Evolutionary conservation across 2,113 vertebrate species (phyloP), one percentile per base, ranked within the genome.

Genomic region (Alectura lathami): DNA sequence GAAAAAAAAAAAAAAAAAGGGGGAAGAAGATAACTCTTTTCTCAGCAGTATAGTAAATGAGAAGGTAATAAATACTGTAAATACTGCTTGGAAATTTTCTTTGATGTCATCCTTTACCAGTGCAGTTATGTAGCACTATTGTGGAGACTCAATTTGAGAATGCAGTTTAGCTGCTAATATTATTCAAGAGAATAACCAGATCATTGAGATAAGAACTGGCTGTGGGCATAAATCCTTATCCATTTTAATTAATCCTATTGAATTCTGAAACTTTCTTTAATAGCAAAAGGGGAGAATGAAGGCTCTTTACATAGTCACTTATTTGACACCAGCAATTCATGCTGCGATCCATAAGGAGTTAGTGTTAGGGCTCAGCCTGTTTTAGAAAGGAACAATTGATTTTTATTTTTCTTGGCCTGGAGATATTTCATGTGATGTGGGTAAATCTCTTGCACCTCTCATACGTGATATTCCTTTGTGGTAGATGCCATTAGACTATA

Each of bases 221-320:
- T 4, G 4, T 36, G 23, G 66, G 43, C 0, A 0, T 32, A 82
- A 63, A 59, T 43, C 30, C 84, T 76, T 48, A 42, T 18, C 48
- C 16, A 59, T 73, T 93, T 91, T 74, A 92, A 90, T 94, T 92
- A 78, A 81, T 92, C 17, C 54, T 92, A 86, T 72, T 79, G 88
- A 87, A 72, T 17, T 48, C 79, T 89, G 73, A 95, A 95, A 92
- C 83, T 54, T 82, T 24, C 53, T 91, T n/a, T 53, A 32, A 76
- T 77, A 59, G 34, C n/a, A 89, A 72, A 75, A 67, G 18, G 26
- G 74, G 63, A 85, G 92, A 67, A 30, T 26, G 40, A 17, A 47
- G 11, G 17, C 3, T 67, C 74, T 62, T 50, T 13, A 36, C 24
- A 23, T 38, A 59, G 45, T 27, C 12, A 62, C 27, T 36, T 74